These are phyloP conservation scores for Agrotis puta DNA, from an alignment of 2,888 invertebrate species.

Conservation along the genomic window DNA sequence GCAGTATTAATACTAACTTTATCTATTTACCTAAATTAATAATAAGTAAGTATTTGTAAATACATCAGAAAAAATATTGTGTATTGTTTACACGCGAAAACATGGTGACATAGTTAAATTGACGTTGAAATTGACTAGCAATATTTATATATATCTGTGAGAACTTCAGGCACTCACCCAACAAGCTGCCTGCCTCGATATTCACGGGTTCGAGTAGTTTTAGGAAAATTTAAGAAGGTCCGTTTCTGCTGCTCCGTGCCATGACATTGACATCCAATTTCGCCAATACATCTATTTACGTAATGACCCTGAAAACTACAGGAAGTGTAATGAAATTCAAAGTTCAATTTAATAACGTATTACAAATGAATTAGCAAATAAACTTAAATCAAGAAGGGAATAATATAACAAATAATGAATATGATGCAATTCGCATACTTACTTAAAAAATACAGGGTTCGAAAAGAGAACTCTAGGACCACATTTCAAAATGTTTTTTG, in stretches of 20 bases:
- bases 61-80: background rate
- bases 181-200: slow-evolving; percentile 94
- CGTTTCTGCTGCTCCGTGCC: slow-evolving; percentile 75
- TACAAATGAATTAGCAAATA: background rate
- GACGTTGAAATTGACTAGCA: background rate
- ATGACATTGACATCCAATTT: slow-evolving; percentile 81
- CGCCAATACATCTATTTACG: slow-evolving; percentile 82
- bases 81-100: background rate
- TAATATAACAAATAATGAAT: background rate
- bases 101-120: background rate
- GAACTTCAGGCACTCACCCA: slow-evolving; percentile 91
- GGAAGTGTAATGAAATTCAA: slow-evolving; percentile 58
- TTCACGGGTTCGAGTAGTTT: slow-evolving; percentile 90
- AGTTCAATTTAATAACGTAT: background rate
- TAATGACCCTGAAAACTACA: slow-evolving; percentile 90
- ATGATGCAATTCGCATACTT: slow-evolving; percentile 35
- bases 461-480: slow-evolving; percentile 66
- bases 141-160: background rate
- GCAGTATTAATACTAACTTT: too few species aligned
- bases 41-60: background rate
- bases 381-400: background rate
- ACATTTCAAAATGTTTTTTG: slow-evolving; percentile 68
- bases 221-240: slow-evolving; percentile 82
- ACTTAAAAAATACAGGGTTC: slow-evolving; percentile 73
- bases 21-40: too few species aligned